These are phyloP conservation scores for Platorchestia sp. DNA, from an alignment of 1,140 invertebrate genomes.

Conservation along the genomic window DNA sequence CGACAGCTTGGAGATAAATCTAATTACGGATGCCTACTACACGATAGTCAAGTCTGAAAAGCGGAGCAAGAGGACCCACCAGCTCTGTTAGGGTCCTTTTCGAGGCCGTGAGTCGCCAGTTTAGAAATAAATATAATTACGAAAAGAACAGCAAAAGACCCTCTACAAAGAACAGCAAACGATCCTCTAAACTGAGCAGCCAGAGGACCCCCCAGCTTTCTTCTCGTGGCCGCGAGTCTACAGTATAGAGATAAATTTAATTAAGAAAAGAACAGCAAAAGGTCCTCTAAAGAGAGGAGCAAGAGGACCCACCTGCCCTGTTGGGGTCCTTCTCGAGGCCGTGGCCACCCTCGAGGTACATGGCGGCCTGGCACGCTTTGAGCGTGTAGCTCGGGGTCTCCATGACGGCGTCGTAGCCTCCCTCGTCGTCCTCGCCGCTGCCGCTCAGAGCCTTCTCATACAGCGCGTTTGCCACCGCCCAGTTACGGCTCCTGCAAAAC, in stretches of 20 bases:
- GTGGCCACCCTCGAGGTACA: slow-evolving; percentile 73
- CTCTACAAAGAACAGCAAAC: too few species aligned
- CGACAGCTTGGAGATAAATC: too few species aligned
- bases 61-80: slow-evolving; percentile 69
- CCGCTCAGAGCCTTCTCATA: slow-evolving; percentile 72
- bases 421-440: slow-evolving; percentile 71
- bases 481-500: slow-evolving; percentile 70
- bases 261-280: too few species aligned
- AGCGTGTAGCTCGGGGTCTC: slow-evolving; percentile 72
- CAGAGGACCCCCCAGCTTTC: too few species aligned
- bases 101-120: slow-evolving; percentile 71
- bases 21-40: too few species aligned
- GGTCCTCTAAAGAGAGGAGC: too few species aligned
- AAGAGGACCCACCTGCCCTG: slow-evolving; percentile 71
- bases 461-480: slow-evolving; percentile 72
- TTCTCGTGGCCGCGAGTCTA: too few species aligned
- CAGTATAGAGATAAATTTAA: too few species aligned
- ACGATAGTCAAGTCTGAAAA: too few species aligned
- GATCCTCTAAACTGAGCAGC: too few species aligned
- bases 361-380: slow-evolving; percentile 73
- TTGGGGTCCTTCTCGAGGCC: slow-evolving; percentile 72
- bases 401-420: slow-evolving; percentile 72
- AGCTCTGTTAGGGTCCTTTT: slow-evolving; percentile 73
- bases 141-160: too few species aligned
- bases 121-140: too few species aligned